Evolutionary conservation across 2,888 invertebrate species (phyloP), one percentile per base, ranked within the genome.

Genomic region (Leptinotarsa juncta): DNA sequence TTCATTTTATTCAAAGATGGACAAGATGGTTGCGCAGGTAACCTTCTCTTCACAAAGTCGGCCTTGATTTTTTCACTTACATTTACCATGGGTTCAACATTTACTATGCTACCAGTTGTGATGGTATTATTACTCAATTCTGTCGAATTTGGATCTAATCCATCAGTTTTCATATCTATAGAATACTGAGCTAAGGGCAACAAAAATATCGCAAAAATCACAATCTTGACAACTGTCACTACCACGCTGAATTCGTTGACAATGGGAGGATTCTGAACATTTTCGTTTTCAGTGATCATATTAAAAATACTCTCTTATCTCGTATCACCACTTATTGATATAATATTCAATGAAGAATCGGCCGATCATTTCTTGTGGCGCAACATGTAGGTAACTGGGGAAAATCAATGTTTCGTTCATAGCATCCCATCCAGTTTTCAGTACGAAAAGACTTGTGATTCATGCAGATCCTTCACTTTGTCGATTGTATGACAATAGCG

Each of bases 131-230:
- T 42, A 5, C 32, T 16, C 42, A n/a, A 2, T 32, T 32, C 12
- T 10, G 62, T 62, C 42, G 62, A 5, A 62, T 42, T 62, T 26
- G 16, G 14, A 5, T 42, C 42, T 32, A 42, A 42, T 26, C 62
- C 62, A 16, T 62, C 62, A 62, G 26, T 4, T 62, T 26, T 62
- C 42, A 62, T 32, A 62, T 62, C 62, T 42, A 62, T 62, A 3
- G 62, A 18, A 32, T 62, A 62, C n/a, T 62, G 26, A 32, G 62
- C 62, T 62, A 62, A 10, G 42, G 62, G 62, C 26, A n/a, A 16
- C 62, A 62, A 42, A 62, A 62, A 62, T 62, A 62, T 62, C 10
- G n/a, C 62, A n/a, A 62, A 32, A 18, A 62, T 62, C 62, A 62
- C 62, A 32, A 62, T 62, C 62, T 62, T 62, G 15, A 62, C 15